Evolutionary conservation across 2,888 invertebrate species (phyloP).

Genomic region (Drosophila prolongata): DNA sequence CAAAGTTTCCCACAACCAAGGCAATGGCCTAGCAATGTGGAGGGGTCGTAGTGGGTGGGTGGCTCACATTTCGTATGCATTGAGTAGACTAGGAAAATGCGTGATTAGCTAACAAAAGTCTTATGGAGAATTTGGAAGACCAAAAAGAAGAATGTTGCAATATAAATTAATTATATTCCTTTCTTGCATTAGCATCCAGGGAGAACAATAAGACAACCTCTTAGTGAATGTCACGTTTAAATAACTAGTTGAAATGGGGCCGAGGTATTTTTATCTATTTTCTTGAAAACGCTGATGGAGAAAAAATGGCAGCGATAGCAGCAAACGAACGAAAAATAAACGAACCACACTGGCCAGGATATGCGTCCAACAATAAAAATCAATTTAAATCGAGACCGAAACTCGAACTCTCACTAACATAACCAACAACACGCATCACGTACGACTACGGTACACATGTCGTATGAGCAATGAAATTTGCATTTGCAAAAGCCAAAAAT

Average conservation of each 20-base stretch:
- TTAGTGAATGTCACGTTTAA: constrained; percentile 17
- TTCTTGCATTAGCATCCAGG: constrained; percentile 8
- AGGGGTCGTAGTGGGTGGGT: not conserved
- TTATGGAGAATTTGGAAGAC: not conserved
- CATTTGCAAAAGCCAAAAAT: constrained; percentile 37
- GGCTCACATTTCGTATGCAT: constrained; percentile 5
- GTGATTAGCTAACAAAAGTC: constrained; percentile 4
- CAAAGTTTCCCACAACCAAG: constrained; percentile 60
- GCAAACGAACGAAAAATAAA: constrained; percentile 32
- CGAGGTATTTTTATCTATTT: constrained; percentile 11
- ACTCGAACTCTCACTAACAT: not conserved
- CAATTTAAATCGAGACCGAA: constrained; percentile 49
- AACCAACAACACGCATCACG: constrained; percentile 17
- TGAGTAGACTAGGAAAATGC: not conserved
- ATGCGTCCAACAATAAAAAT: constrained; percentile 18
- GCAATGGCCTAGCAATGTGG: constrained; percentile 10
- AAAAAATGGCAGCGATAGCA: not conserved
- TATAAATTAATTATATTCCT: constrained; percentile 1
- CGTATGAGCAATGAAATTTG: constrained; percentile 54
- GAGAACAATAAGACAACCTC: constrained; percentile 13
- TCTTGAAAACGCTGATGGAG: not conserved
- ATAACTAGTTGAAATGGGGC: constrained; percentile 32
- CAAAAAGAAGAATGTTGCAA: not conserved
- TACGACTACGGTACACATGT: constrained; percentile 39
- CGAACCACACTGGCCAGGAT: constrained; percentile 12